phyloP scores from a whole-genome alignment of 2,113 vertebrate species.

The Apistogramma diplotaenia region DNA sequence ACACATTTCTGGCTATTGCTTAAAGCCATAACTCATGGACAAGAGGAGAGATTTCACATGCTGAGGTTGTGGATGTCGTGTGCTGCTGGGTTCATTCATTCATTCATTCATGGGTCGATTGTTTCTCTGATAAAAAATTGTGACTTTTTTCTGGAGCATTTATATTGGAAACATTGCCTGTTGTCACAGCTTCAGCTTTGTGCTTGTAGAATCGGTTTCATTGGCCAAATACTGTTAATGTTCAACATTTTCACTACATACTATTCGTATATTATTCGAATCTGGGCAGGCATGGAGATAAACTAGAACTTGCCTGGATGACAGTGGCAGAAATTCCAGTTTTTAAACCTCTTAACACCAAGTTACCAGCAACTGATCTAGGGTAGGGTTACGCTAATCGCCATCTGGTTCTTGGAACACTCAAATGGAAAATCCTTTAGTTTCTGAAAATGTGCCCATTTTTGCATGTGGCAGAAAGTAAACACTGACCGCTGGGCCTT shows the following conservation, averaged over 20 bases:
- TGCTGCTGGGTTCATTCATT: too few relatives aligned
- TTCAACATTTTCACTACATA: not conserved
- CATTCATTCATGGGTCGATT: too few relatives aligned
- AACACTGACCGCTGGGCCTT: not conserved
- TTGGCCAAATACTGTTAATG: too few relatives aligned
- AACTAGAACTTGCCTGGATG: not conserved
- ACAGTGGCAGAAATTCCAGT: not conserved
- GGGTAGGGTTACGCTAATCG: not conserved
- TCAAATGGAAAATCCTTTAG: not conserved
- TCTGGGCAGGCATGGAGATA: not conserved
- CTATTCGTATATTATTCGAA: not conserved
- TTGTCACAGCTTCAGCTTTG: not conserved
- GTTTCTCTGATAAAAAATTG: too few relatives aligned
- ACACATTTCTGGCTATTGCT: not conserved
- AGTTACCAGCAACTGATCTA: not conserved
- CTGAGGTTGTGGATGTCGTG: not conserved
- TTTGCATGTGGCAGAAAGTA: not conserved
- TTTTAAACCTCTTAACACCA: fast-evolving
- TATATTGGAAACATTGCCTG: not conserved
- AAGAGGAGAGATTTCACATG: not conserved
- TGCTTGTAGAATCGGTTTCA: too few relatives aligned
- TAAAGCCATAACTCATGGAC: not conserved
- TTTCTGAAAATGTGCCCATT: not conserved
- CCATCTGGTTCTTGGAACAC: not conserved
- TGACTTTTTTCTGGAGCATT: too few relatives aligned